A percentile compares a stretch with the other conserved stretches of the same genome.
phyloP scores from a whole-genome alignment of 2,888 invertebrate species.

The Macropis europaea region DNA sequence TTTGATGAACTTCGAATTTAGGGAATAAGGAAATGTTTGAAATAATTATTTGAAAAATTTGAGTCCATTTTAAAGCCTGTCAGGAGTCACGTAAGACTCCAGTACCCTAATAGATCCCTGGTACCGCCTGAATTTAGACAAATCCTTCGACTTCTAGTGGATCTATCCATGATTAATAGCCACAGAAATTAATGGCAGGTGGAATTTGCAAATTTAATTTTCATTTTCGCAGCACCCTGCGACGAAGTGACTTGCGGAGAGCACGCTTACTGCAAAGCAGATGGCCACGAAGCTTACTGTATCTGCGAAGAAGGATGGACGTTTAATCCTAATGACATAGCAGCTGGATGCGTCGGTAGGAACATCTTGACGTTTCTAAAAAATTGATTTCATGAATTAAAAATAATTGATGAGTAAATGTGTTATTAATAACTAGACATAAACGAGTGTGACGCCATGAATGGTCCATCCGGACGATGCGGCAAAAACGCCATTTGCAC shows the following conservation, averaged over 20 bases:
- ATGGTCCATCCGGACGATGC: constrained; percentile 90
- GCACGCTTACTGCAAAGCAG: constrained; percentile 94
- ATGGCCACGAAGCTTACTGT: constrained; percentile 93
- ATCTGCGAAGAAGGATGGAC: constrained; percentile 97
- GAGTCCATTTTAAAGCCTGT: no score
- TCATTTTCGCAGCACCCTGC: constrained; percentile 86
- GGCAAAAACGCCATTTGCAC: constrained; percentile 91
- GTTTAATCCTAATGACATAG: constrained; percentile 92
- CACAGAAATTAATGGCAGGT: not conserved
- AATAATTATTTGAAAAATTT: no score
- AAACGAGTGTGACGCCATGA: constrained; percentile 91
- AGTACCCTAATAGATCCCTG: no score
- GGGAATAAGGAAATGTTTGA: no score
- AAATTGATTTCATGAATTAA: not conserved
- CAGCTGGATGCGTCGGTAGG: constrained; percentile 91
- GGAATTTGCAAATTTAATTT: not conserved
- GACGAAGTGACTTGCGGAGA: constrained; percentile 94
- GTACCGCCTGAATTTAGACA: no score
- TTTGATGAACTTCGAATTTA: no score
- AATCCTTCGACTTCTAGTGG: no score
- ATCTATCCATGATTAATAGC: no score
- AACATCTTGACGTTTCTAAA: not conserved
- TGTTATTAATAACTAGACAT: constrained; percentile 84
- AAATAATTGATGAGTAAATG: not conserved
- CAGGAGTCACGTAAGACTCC: no score